phyloP scores from a whole-genome alignment of 2,888 invertebrate genomes.

The Oithona nana region DNA sequence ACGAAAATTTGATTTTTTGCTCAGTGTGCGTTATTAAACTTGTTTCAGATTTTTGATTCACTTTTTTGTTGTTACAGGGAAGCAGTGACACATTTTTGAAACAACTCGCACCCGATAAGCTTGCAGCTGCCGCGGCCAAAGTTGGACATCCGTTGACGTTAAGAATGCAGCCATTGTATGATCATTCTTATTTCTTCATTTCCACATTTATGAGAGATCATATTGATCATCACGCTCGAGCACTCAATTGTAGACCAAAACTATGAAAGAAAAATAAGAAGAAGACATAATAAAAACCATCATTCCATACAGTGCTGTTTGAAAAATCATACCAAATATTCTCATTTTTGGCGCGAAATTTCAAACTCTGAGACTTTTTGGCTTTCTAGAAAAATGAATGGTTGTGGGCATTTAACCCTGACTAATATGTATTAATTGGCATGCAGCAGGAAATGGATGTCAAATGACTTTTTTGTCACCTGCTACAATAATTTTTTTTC shows the following conservation, averaged over 20 bases:
- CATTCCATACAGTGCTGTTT: too few species aligned
- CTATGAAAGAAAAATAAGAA: background rate
- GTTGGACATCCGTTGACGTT: conserved; percentile 32
- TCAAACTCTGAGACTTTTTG: too few species aligned
- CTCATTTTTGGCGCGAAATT: too few species aligned
- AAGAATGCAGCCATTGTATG: conserved; percentile 62
- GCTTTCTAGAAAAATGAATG: too few species aligned
- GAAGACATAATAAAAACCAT: too few species aligned
- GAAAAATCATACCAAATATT: too few species aligned
- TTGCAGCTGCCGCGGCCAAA: conserved; percentile 39
- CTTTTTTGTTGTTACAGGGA: conserved; percentile 39
- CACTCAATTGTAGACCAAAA: background rate
- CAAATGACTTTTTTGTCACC: too few species aligned
- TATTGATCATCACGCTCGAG: conserved; percentile 56
- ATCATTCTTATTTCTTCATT: conserved; percentile 87
- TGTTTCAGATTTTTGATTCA: conserved; percentile 16
- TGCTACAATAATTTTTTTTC: too few species aligned
- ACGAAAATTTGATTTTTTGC: conserved; percentile 20
- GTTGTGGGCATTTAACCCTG: too few species aligned
- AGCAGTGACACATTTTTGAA: conserved; percentile 58
- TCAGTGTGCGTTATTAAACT: conserved; percentile 24
- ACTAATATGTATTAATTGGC: too few species aligned
- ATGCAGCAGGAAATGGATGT: too few species aligned
- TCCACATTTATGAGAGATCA: conserved; percentile 81
- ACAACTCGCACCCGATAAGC: conserved; percentile 64